phyloP scores from a whole-genome alignment of 2,797 vertebrate species.

The Lindbergichthys nudifrons region DNA sequence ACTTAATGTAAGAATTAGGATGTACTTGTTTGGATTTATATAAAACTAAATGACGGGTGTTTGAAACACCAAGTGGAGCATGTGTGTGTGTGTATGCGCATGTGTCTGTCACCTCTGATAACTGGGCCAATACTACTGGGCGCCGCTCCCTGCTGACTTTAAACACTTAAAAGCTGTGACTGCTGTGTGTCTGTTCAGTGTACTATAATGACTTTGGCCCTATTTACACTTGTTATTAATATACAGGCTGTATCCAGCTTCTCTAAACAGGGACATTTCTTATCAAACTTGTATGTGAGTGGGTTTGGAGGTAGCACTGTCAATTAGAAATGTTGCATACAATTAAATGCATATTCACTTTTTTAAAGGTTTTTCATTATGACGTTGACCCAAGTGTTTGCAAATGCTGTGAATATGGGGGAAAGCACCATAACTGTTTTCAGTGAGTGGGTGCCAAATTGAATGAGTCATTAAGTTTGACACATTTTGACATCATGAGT shows the following conservation, averaged over 20 bases:
- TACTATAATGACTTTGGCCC: slow-evolving; percentile 5
- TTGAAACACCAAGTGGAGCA: background rate
- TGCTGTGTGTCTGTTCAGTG: slow-evolving; percentile 29
- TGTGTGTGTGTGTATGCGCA: slow-evolving; percentile 3
- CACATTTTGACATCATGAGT: slow-evolving; percentile 20
- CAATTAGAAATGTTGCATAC: background rate
- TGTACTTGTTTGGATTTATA: background rate
- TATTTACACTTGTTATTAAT: slow-evolving; percentile 12
- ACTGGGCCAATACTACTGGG: slow-evolving; percentile 49
- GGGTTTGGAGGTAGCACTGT: background rate
- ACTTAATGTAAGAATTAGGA: background rate
- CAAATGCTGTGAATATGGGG: background rate
- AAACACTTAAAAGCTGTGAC: slow-evolving; percentile 36
- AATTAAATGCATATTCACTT: background rate
- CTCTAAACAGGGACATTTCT: background rate
- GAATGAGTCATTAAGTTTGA: slow-evolving; percentile 30
- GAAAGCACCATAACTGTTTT: background rate
- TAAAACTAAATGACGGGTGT: background rate
- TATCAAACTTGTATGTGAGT: background rate
- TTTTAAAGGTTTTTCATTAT: background rate
- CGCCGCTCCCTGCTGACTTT: slow-evolving; percentile 45
- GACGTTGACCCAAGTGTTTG: background rate
- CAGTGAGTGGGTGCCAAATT: slow-evolving; percentile 15
- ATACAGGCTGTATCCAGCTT: background rate
- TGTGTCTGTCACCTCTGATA: slow-evolving; percentile 52